phyloP scores from a whole-genome alignment of 2,888 invertebrate genomes.

The Rhopalosiphum nymphaeae region DNA sequence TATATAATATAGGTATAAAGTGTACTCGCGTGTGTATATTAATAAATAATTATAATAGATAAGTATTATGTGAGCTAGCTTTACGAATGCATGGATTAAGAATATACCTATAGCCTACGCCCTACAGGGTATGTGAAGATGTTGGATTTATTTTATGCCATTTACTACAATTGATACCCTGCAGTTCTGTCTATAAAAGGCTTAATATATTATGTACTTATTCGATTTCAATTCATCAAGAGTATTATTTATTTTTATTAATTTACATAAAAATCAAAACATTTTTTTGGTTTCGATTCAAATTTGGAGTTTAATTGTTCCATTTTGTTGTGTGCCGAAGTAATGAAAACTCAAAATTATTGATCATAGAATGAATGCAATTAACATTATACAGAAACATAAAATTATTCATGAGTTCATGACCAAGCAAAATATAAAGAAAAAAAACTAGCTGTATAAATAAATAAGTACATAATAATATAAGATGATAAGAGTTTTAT shows the following conservation, averaged over 20 bases:
- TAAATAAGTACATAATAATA: constrained; percentile 15
- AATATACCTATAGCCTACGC: not conserved
- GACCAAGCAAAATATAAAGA: constrained; percentile 28
- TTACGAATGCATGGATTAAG: not conserved
- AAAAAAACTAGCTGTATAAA: not conserved
- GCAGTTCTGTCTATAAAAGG: not conserved
- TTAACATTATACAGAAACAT: not conserved
- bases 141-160: not conserved
- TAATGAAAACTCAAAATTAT: not conserved
- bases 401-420: constrained; percentile 3
- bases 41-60: constrained; percentile 56
- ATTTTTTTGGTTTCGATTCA: not conserved
- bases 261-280: not conserved
- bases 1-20: not conserved
- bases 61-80: not conserved
- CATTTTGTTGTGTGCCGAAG: not conserved
- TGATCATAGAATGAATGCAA: constrained; percentile 33
- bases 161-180: not conserved
- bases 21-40: not conserved
- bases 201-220: not conserved
- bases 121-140: not conserved
- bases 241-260: not conserved
- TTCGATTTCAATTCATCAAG: not conserved
- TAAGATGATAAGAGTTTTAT: constrained; percentile 27
- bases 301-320: not conserved